Percentiles rank a stretch among this genome's conserved stretches.
These are phyloP conservation scores for Corythoichthys haematopterus DNA, from an alignment of 2,113 vertebrate species.

Conservation along the genomic window DNA sequence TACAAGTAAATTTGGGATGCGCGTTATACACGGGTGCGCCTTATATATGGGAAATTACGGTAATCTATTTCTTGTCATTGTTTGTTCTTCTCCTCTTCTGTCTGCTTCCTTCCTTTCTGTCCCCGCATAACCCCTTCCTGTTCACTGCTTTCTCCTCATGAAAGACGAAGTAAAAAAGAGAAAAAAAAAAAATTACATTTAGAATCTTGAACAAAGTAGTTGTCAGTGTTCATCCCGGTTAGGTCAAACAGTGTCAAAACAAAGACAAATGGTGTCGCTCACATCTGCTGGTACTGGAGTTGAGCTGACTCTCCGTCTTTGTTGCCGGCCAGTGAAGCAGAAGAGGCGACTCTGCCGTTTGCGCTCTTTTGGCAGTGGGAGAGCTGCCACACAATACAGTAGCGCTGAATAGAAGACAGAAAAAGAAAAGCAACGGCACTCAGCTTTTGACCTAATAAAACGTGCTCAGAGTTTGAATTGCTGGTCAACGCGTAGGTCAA, in stretches of 20 bases:
- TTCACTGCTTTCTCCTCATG: no score
- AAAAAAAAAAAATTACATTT: no score
- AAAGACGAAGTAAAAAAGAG: no score
- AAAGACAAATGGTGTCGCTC: slow-evolving; percentile 47
- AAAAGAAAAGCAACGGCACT: slow-evolving; percentile 24
- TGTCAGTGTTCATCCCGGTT: slow-evolving; percentile 19
- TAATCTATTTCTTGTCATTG: no score
- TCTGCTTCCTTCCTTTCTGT: no score
- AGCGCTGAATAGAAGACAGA: slow-evolving; percentile 50
- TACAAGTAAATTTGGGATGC: no score
- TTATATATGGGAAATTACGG: no score
- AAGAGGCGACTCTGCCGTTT: slow-evolving; percentile 44
- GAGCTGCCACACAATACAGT: slow-evolving; percentile 50
- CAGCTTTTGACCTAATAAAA: slow-evolving; percentile 26
- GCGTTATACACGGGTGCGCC: no score
- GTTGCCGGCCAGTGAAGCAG: slow-evolving; percentile 58
- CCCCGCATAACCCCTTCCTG: no score
- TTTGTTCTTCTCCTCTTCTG: no score
- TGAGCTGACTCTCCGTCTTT: slow-evolving; percentile 49
- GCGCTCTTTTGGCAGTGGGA: slow-evolving; percentile 43
- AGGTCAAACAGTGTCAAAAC: slow-evolving; percentile 32
- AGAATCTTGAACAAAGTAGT: neutral
- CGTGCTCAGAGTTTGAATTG: slow-evolving; percentile 48
- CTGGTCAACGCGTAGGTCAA: neutral
- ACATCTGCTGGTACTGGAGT: slow-evolving; percentile 49